Evolutionary conservation across 2,113 vertebrate genomes (phyloP).

Genomic region (Argyrosomus japonicus): DNA sequence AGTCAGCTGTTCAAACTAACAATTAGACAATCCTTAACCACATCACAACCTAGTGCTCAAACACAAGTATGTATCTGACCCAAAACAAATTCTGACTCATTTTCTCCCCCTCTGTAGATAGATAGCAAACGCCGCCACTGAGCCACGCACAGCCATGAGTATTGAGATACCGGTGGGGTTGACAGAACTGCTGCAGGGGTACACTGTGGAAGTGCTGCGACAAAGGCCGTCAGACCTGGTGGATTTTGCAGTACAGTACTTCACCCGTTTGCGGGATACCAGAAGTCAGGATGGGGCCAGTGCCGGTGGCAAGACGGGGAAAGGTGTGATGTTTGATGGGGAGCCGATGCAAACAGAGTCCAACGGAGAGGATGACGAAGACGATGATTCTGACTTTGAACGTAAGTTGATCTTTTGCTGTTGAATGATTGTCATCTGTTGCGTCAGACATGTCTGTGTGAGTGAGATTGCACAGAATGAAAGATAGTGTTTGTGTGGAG

Average conservation of each 20-base stretch:
- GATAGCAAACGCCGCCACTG: conserved; percentile 55
- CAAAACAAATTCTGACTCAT: conserved; percentile 17
- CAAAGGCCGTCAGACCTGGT: conserved; percentile 93
- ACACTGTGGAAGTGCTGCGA: conserved; percentile 96
- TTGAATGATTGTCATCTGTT: conserved; percentile 5
- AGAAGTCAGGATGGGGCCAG: conserved; percentile 85
- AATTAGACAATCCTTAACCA: not conserved
- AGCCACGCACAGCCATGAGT: conserved; percentile 87
- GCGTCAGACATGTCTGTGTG: not conserved
- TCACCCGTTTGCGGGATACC: conserved; percentile 90
- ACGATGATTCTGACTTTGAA: conserved; percentile 92
- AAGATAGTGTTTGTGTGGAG: not conserved
- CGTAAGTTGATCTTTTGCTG: conserved; percentile 83
- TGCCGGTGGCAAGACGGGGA: conserved; percentile 77
- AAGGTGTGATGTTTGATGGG: conserved; percentile 86
- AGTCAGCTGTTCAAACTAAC: conserved; percentile 31
- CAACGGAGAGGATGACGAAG: conserved; percentile 89
- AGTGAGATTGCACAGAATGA: not conserved
- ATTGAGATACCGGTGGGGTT: conserved; percentile 96
- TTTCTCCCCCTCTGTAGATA: conserved; percentile 41
- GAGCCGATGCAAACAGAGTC: conserved; percentile 91
- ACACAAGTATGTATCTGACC: conserved; percentile 48
- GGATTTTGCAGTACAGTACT: conserved; percentile 96
- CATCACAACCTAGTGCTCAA: conserved; percentile 17
- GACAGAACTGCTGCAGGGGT: conserved; percentile 97